These are phyloP conservation scores for Entosphenus tridentatus DNA, from an alignment of 2,113 vertebrate species.

Conservation along the genomic window DNA sequence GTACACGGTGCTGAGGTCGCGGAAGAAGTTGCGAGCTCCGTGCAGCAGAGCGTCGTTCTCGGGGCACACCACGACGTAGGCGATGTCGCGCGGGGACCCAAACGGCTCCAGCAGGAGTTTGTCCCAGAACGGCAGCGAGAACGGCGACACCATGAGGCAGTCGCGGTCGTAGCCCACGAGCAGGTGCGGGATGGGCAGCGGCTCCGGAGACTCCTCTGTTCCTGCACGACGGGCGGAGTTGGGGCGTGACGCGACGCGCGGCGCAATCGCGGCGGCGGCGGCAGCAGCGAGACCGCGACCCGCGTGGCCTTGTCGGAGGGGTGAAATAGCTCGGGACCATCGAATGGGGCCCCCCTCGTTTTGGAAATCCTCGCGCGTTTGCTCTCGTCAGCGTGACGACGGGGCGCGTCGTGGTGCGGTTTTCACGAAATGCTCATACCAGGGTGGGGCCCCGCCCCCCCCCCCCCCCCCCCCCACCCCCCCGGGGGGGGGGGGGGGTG, in stretches of 20 bases:
- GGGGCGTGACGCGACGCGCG: too few relatives aligned
- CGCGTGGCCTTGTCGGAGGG: too few relatives aligned
- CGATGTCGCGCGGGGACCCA: conserved; percentile 67
- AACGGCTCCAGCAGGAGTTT: conserved; percentile 77
- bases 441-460: too few relatives aligned
- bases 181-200: conserved; percentile 62
- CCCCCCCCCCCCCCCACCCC: too few relatives aligned
- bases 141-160: conserved; percentile 71
- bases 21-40: conserved; percentile 70
- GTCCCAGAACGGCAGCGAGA: conserved; percentile 92
- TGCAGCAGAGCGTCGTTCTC: conserved; percentile 65
- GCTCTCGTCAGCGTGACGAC: too few relatives aligned
- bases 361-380: too few relatives aligned
- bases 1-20: conserved; percentile 82
- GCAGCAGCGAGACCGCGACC: too few relatives aligned
- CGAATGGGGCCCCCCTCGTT: too few relatives aligned
- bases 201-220: conserved; percentile 89
- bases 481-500: too few relatives aligned
- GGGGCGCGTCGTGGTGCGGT: too few relatives aligned
- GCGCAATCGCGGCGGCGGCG: too few relatives aligned
- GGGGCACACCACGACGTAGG: conserved; percentile 83
- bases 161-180: conserved; percentile 90
- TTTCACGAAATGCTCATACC: neutral
- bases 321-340: too few relatives aligned
- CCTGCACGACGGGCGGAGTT: conserved; percentile 19